Base-by-base conservation (phyloP, 2,888 invertebrate species). In the Biston betularia region DNA sequence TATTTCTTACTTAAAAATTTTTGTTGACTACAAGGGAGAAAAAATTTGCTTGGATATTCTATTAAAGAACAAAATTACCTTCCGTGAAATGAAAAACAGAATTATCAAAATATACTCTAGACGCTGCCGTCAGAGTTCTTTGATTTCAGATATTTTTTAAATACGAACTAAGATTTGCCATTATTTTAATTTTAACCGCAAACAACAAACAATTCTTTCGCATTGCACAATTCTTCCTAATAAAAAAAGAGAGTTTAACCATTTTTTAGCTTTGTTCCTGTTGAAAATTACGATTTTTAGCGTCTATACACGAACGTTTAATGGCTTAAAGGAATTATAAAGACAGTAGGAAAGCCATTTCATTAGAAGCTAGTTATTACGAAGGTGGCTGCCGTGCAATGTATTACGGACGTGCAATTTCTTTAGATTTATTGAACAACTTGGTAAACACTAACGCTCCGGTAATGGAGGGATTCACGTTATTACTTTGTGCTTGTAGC, bases 351-450 rank as follows among this genome's bases (percentile, higher is more conserved):
- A 69, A 74, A 68, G 72, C 72, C 72, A 69, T 74, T 68, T 70
- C 70, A 74, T 74, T 74, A 74, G 70, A 68, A 74, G 69, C 65
- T 70, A 69, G 72, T 74, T 72, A 74, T 74, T 74, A 72, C 74
- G 71, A 63, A 72, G 70, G 72, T 68, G 73, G 73, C 65, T 65
- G 63, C 70, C 70, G 65, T 67, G 69, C 73, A 75, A 73, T 73
- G 71, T 73, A 75, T 75, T 73, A 73, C 72, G 46, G 62, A 66
- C 70, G 69, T 68, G 73, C 71, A 70, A 73, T 75, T 75, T 75
- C 73, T 75, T 63, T 68, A 75, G 73, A 75, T 75, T 75, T 73
- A 75, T 75, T 72, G 75, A 75, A 75, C 72, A 73, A 75, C 71
- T 72, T 73, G 69, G 72, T 69, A 73, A 72, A 72, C 74, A 72